phyloP scores from a whole-genome alignment of 2,888 invertebrate species.

The Ennomos fuscantarius region DNA sequence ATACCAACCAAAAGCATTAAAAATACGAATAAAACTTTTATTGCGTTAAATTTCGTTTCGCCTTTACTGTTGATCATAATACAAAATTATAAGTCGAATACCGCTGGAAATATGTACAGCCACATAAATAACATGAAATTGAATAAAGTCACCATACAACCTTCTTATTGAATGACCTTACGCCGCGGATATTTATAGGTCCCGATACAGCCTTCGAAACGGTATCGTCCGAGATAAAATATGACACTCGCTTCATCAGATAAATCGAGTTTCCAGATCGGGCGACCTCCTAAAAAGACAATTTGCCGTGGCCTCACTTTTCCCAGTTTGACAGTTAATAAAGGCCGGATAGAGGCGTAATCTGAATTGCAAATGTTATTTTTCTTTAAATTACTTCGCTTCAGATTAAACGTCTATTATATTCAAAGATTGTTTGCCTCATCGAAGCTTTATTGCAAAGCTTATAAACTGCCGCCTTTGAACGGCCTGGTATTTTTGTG shows the following conservation, averaged over 20 bases:
- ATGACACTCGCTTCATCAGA: slow-evolving; percentile 57
- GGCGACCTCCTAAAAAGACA: slow-evolving; percentile 67
- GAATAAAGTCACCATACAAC: too few relatives aligned
- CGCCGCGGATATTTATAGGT: slow-evolving; percentile 8
- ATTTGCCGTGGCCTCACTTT: slow-evolving; percentile 65
- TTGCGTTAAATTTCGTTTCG: too few relatives aligned
- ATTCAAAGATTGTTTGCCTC: slow-evolving; percentile 72
- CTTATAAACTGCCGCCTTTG: slow-evolving; percentile 44
- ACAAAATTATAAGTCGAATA: too few relatives aligned
- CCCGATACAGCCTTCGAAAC: slow-evolving; percentile 16
- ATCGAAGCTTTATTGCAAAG: slow-evolving; percentile 58
- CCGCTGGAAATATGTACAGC: too few relatives aligned
- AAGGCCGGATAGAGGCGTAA: slow-evolving; percentile 70
- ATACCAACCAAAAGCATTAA: too few relatives aligned
- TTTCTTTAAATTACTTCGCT: slow-evolving; percentile 81
- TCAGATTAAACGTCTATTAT: slow-evolving; percentile 75
- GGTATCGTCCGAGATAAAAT: slow-evolving; percentile 39
- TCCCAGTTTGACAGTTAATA: slow-evolving; percentile 80
- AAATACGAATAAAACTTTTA: too few relatives aligned
- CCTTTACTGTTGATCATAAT: too few relatives aligned
- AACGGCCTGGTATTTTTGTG: slow-evolving; percentile 35
- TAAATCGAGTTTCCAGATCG: slow-evolving; percentile 61
- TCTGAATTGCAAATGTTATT: slow-evolving; percentile 84
- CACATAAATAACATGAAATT: too few relatives aligned
- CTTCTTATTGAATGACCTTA: neutral